Base-by-base conservation (phyloP, 2,888 invertebrate genomes). In the Leptinotarsa juncta region DNA sequence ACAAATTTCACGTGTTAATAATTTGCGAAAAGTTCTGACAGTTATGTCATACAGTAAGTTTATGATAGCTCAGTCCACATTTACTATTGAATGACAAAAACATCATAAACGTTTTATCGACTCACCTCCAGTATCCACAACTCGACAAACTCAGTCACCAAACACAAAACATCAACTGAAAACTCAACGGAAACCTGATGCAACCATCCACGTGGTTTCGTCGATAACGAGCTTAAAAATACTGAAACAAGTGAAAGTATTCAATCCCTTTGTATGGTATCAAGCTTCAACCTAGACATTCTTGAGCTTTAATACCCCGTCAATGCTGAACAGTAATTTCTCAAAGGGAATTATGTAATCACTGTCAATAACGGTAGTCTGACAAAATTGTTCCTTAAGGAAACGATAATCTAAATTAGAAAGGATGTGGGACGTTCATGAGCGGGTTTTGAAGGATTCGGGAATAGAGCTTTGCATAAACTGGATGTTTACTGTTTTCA, bases 301-400 rank as follows among this genome's bases (percentile, higher is more conserved):
- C n/a, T 16, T n/a, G 18, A 42, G 32, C n/a, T 42, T 5, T 42
- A 62, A 62, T 62, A 62, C 42, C 32, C n/a, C 26, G 26, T n/a
- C 42, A 62, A 62, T 57, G 57, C 62, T 62, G 32, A 7, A 62
- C 62, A 62, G n/a, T 62, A 62, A n/a, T 62, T 62, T 62, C n/a
- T 62, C n/a, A 62, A 42, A 32, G 62, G 3, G 62, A 42, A 42
- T 62, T 62, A 62, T 7, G 42, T 32, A 42, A 62, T 26, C n/a
- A 14, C n/a, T 18, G 26, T 62, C 42, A 32, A 62, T 62, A 32
- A 62, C 15, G 62, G 62, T 20, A n/a, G n/a, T 26, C n/a, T 42
- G 62, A 26, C 32, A 26, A 15, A 62, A 32, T 32, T 3, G 10
- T 62, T 57, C 14, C 14, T 0, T 14, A 42, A 62, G 62, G 62